Conservation (phyloP, 2,888 invertebrate genomes). For the Caenorhabditis angaria region DNA sequence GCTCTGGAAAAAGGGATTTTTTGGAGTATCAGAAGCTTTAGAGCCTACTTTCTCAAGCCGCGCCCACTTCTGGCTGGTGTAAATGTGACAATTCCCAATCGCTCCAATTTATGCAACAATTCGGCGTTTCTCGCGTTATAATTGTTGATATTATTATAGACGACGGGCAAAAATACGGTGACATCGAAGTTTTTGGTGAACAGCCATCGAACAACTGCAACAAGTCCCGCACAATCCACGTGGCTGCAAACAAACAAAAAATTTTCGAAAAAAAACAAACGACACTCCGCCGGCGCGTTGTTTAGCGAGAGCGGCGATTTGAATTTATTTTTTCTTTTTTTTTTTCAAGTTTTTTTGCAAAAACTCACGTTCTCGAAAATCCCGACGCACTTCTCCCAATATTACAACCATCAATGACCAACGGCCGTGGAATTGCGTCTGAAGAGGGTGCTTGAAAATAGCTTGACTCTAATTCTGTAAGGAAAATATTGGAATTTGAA, state of each 20-base stretch:
- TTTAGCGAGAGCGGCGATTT: too few species aligned
- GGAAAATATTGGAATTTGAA: neutral
- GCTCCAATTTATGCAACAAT: slow-evolving; percentile 52
- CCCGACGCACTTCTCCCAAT: slow-evolving; percentile 61
- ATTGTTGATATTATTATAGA: slow-evolving; percentile 62
- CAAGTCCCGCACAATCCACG: slow-evolving; percentile 61
- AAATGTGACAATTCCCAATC: slow-evolving; percentile 59
- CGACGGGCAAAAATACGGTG: slow-evolving; percentile 59
- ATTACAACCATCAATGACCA: slow-evolving; percentile 66
- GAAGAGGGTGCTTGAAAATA: slow-evolving; percentile 40
- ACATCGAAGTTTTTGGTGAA: slow-evolving; percentile 57
- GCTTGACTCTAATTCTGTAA: slow-evolving; percentile 22
- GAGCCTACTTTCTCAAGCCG: slow-evolving; percentile 47
- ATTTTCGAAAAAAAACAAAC: neutral
- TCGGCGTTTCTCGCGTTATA: slow-evolving; percentile 51
- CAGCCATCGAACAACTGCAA: slow-evolving; percentile 58
- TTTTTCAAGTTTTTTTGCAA: neutral
- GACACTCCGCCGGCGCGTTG: too few species aligned
- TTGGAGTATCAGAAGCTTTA: neutral
- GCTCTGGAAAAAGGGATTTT: slow-evolving; percentile 33
- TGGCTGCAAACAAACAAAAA: slow-evolving; percentile 34
- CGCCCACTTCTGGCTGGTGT: slow-evolving; percentile 59
- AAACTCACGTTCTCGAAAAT: slow-evolving; percentile 52
- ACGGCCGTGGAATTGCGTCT: slow-evolving; percentile 50
- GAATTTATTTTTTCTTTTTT: too few species aligned